Percentiles rank a stretch among this genome's conserved stretches.
These are phyloP conservation scores for Oplegnathus fasciatus DNA, from an alignment of 2,113 vertebrate genomes.

Conservation along the genomic window DNA sequence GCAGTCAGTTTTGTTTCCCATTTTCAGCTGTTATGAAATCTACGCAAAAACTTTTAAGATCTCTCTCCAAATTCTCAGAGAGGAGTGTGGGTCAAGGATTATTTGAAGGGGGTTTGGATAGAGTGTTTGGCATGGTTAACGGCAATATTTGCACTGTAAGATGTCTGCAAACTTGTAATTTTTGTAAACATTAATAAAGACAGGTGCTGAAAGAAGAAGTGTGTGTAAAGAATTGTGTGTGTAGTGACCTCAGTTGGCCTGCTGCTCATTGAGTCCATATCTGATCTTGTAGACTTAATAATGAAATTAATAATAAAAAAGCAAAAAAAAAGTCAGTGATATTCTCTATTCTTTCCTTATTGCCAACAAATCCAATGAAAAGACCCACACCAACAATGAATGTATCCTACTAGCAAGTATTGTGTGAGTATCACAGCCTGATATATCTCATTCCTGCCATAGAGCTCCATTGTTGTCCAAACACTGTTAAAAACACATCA, in stretches of 20 bases:
- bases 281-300: neutral
- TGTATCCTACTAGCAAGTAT: neutral
- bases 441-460: neutral
- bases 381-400: neutral
- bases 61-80: slow-evolving; percentile 56
- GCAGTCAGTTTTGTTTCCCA: neutral
- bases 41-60: slow-evolving; percentile 60
- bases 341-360: neutral
- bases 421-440: neutral
- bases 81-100: slow-evolving; percentile 70
- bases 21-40: slow-evolving; percentile 62
- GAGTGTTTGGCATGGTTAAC: slow-evolving; percentile 37
- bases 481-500: too few species aligned
- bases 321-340: neutral
- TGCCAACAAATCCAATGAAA: neutral
- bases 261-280: too few species aligned
- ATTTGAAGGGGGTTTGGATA: slow-evolving; percentile 35
- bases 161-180: slow-evolving; percentile 6
- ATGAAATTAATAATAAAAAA: neutral
- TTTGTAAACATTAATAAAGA: slow-evolving; percentile 24
- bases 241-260: neutral
- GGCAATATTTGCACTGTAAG: slow-evolving; percentile 59
- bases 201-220: neutral
- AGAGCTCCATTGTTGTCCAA: neutral
- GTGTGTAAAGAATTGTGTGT: neutral